Evolutionary conservation across 1,140 invertebrate species (phyloP), one percentile per base, ranked within the genome.

Genomic region (Drosophila arawakana): DNA sequence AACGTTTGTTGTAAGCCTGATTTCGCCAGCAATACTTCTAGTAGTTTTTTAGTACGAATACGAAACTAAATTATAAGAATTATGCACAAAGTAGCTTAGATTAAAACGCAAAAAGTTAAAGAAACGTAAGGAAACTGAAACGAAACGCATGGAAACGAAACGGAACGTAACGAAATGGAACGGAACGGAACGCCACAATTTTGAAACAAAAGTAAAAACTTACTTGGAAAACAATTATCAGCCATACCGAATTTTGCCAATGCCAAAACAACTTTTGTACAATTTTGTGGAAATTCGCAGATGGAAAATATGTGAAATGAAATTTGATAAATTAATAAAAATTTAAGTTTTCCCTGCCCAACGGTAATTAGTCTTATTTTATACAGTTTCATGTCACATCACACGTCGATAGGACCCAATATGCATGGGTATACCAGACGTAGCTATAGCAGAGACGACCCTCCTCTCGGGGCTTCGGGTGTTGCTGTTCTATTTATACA

Each of bases 151-250:
- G 18, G 18, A 21, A 37, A 39, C 8, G 41, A 47, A 47, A 46
- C 15, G 2, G 2, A 30, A n/a, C n/a, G n/a, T n/a, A n/a, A n/a
- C 47, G 66, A 58, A 63, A 34, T 52, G 46, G 39, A 84, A 78
- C 70, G 43, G 74, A 72, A 71, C 30, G 21, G 6, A 67, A 83
- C 72, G 58, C 63, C 52, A 46, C 65, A 68, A 81, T 76, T 81
- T 71, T 60, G 46, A 25, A 50, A 66, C 37, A 35, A 43, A 80
- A 74, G 49, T 50, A 60, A 72, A 88, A 88, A 92, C 91, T 92
- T 92, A 92, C 91, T 89, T 92, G 91, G 91, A 91, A 92, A 92
- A 79, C 91, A 92, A 92, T 92, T 92, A 80, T 92, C 91, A 68
- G 89, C 88, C 74, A 71, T 75, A 73, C 78, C 79, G 77, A 89